Base-by-base conservation (phyloP, 1,140 invertebrate genomes). In the Heliconius himera region DNA sequence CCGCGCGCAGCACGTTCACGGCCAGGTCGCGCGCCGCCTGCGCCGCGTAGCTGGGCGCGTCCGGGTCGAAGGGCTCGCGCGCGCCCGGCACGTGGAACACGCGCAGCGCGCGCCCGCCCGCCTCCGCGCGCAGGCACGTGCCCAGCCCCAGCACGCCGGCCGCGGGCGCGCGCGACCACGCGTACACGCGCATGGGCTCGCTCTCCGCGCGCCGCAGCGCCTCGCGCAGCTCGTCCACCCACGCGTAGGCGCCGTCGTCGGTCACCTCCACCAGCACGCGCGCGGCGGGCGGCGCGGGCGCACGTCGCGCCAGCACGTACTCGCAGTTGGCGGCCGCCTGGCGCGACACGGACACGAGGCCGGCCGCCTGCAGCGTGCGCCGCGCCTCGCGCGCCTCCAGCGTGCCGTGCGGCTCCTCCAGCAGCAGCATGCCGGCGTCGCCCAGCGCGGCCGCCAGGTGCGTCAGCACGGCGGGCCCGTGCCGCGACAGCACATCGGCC, bases 121-220 rank as follows among this genome's bases (percentile, higher is more conserved):
- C 95, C 94, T 99, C 99, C 84, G 96, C 96, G 84, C 97, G 96
- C 60, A 99, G 95, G 90, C 99, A 99, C 84, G 98, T 99, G 76
- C 97, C 96, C 82, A 99, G 93, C 70, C 99, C 99, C 72, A 99
- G 93, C 36, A 98, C 95, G 76, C 99, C 98, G 89, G 95, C 97
- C 73, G 49, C 71, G 1, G 82, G 60, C 33, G 83, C 76, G 70
- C 87, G 85, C 79, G 89, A 96, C n/a, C 97, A 96, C 9, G 98
- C 89, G 87, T 98, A 96, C 51, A 98, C 95, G 83, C 96, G 96
- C 78, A 95, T 92, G 36, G 91, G 90, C 84, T 95, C 95, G 73
- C 85, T 92, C 82, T 96, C 96, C 1, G 95, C 94, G 76, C 95
- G 95, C 78, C 95, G 96, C 88, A 97, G 81, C 0, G 96, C 96